These are phyloP conservation scores for Diarsia dahlii DNA, from an alignment of 2,888 invertebrate species.

Conservation along the genomic window DNA sequence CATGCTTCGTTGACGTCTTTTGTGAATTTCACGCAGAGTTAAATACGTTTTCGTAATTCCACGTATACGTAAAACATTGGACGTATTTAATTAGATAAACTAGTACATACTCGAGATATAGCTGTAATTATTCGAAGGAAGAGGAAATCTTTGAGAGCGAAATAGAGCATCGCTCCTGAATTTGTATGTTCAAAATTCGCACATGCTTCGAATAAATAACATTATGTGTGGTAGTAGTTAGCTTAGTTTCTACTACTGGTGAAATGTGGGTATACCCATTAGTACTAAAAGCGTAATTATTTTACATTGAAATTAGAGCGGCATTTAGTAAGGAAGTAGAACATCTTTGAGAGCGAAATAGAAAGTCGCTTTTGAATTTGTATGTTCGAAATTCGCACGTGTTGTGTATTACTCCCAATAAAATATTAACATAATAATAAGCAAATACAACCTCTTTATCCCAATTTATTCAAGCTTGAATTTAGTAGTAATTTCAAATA, in stretches of 20 bases:
- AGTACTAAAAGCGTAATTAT: no score
- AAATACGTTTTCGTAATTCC: slow-evolving; percentile 43
- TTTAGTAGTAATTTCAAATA: slow-evolving; percentile 28
- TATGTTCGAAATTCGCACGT: not conserved
- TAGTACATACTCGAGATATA: slow-evolving; percentile 17
- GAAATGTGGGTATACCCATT: no score
- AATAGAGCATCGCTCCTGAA: not conserved
- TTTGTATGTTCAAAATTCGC: not conserved
- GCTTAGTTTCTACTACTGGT: no score
- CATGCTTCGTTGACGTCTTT: slow-evolving; percentile 49
- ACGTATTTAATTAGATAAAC: slow-evolving; percentile 44
- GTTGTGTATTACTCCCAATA: not conserved
- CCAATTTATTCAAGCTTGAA: slow-evolving; percentile 41
- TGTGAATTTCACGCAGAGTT: slow-evolving; percentile 57
- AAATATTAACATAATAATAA: not conserved
- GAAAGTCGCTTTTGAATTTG: no score
- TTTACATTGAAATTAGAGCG: no score
- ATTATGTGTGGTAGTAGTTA: no score
- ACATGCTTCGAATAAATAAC: no score
- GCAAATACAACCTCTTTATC: slow-evolving; percentile 1
- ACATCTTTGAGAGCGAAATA: no score
- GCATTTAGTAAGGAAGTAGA: no score
- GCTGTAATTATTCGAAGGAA: slow-evolving; percentile 7
- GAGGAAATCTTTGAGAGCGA: not conserved
- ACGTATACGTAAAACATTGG: slow-evolving; percentile 43